Conservation (phyloP, 2,113 vertebrate species). For the Piprites chloris region DNA sequence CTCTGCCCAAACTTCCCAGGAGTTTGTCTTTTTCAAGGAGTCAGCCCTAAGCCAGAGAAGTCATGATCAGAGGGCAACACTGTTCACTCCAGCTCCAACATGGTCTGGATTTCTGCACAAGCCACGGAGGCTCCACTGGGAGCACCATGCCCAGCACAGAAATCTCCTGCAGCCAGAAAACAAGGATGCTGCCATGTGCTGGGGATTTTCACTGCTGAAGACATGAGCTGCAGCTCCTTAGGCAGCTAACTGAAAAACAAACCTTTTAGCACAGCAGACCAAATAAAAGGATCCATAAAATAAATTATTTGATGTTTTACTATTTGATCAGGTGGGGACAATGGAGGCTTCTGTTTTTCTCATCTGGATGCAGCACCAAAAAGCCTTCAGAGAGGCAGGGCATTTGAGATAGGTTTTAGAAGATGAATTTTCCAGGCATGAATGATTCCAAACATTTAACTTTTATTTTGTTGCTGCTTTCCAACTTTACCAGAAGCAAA, state of each 20-base stretch:
- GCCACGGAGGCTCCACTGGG: neutral
- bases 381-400: neutral
- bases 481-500: no score
- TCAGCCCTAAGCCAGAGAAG: neutral
- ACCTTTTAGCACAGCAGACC: neutral
- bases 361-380: neutral
- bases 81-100: neutral
- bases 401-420: neutral
- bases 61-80: accelerated
- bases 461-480: neutral
- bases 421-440: neutral
- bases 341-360: neutral
- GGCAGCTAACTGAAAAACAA: neutral
- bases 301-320: neutral
- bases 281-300: neutral
- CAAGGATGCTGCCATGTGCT: neutral
- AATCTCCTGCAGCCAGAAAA: neutral
- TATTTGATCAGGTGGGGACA: neutral
- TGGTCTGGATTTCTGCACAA: neutral
- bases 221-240: neutral
- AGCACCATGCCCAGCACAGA: neutral
- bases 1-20: neutral
- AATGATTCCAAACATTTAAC: neutral
- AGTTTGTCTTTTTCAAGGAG: neutral
- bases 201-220: neutral